phyloP scores from a whole-genome alignment of 2,113 vertebrate genomes.

The Eptesicus fuscus region DNA sequence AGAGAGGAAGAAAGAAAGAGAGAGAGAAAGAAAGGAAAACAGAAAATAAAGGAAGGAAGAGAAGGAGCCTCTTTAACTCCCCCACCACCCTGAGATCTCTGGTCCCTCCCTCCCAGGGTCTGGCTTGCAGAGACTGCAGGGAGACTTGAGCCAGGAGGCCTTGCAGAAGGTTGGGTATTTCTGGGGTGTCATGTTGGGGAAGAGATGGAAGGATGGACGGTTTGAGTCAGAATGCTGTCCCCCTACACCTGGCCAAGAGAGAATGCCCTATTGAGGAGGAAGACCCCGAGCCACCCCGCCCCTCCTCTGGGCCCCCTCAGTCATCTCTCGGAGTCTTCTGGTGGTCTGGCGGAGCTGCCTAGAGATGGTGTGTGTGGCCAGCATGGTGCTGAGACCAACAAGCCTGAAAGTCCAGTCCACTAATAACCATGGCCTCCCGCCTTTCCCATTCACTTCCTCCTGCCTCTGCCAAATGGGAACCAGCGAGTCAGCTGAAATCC shows the following conservation, averaged over 20 bases:
- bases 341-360: background rate
- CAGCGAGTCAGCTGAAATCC: background rate
- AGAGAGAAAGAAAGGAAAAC: background rate
- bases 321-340: background rate
- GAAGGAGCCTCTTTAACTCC: background rate
- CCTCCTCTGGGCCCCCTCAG: no score
- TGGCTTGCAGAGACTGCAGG: background rate
- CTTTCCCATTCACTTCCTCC: background rate
- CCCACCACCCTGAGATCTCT: background rate
- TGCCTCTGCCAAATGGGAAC: background rate
- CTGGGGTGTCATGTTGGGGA: no score
- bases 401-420: background rate
- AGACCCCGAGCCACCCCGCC: background rate
- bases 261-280: background rate
- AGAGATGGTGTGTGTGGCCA: background rate
- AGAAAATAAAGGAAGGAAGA: background rate
- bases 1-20: background rate
- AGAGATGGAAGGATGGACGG: background rate
- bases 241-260: background rate
- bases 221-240: background rate
- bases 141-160: background rate
- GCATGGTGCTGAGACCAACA: background rate
- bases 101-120: accelerated
- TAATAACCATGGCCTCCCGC: background rate
- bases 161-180: background rate